These are phyloP conservation scores for Phalanger gymnotis DNA, from an alignment of 2,797 vertebrate species.

Conservation along the genomic window DNA sequence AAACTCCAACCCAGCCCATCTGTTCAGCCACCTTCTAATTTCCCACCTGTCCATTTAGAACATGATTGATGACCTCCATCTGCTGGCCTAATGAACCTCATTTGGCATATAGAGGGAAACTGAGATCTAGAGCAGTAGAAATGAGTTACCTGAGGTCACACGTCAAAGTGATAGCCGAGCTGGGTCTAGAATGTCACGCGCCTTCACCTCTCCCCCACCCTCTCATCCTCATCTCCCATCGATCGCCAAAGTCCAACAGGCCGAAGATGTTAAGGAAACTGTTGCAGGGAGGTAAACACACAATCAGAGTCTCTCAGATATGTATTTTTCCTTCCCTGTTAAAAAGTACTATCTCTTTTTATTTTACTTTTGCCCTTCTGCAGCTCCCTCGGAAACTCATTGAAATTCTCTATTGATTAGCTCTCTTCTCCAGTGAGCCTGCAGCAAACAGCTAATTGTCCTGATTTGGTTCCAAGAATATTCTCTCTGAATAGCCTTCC, in stretches of 20 bases:
- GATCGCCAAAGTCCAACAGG: not conserved
- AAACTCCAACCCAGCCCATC: not conserved
- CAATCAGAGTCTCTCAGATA: not conserved
- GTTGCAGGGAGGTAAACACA: not conserved
- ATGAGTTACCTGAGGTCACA: not conserved
- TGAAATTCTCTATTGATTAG: constrained; percentile 63
- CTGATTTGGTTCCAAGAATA: constrained; percentile 74
- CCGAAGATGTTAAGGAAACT: not conserved
- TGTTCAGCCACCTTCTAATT: not conserved
- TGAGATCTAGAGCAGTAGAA: not conserved
- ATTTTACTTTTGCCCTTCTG: constrained; percentile 44
- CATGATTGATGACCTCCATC: not conserved
- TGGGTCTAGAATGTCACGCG: accelerated
- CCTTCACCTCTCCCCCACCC: accelerated
- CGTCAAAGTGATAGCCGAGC: not conserved
- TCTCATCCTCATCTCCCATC: not conserved
- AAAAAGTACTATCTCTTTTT: not conserved
- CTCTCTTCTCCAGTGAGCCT: constrained; percentile 27
- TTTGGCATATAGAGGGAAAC: constrained; percentile 27
- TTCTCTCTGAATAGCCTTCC: constrained; percentile 68
- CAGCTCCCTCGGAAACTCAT: constrained; percentile 53
- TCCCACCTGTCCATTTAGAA: not conserved
- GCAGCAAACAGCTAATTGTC: constrained; percentile 72
- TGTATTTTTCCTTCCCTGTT: not conserved
- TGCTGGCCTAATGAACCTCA: not conserved